phyloP scores from a whole-genome alignment of 2,113 vertebrate species.

The Apeltes quadracus region DNA sequence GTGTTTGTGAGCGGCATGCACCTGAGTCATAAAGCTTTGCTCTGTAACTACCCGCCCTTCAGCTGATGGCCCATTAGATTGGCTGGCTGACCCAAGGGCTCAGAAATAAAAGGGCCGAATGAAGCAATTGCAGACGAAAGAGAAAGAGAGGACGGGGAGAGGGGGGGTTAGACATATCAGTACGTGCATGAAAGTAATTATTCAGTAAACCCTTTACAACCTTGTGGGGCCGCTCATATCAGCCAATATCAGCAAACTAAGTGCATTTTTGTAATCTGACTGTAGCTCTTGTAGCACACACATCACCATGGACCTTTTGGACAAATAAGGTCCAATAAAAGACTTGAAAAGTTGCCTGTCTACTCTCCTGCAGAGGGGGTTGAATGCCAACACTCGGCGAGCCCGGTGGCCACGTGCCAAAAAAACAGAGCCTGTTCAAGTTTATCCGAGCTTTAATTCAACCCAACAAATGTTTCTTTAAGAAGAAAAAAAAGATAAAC shows the following conservation, averaged over 20 bases:
- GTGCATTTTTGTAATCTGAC: slow-evolving; percentile 17
- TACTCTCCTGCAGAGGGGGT: slow-evolving; percentile 46
- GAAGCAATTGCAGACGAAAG: slow-evolving; percentile 41
- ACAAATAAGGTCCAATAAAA: slow-evolving; percentile 52
- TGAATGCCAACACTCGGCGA: slow-evolving; percentile 45
- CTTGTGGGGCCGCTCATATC: slow-evolving; percentile 11
- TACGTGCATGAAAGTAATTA: slow-evolving; percentile 42
- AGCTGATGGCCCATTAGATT: slow-evolving; percentile 45
- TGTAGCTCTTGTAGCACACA: slow-evolving; percentile 25
- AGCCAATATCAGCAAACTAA: slow-evolving; percentile 28
- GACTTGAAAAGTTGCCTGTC: slow-evolving; percentile 10
- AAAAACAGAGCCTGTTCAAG: slow-evolving; percentile 45
- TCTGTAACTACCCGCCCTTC: slow-evolving; percentile 44
- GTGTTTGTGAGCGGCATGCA: slow-evolving; percentile 52
- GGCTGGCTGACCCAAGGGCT: slow-evolving; percentile 40
- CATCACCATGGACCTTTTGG: slow-evolving; percentile 28
- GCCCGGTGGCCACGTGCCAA: slow-evolving; percentile 35
- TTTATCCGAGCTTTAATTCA: slow-evolving; percentile 58
- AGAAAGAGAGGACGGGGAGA: slow-evolving; percentile 20
- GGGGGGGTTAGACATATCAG: slow-evolving; percentile 12
- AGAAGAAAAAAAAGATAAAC: slow-evolving; percentile 33
- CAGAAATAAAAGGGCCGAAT: slow-evolving; percentile 53
- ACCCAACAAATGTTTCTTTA: slow-evolving; percentile 60
- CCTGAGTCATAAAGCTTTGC: slow-evolving; percentile 59
- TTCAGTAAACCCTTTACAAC: slow-evolving; percentile 12